Base-by-base conservation (phyloP, 2,797 vertebrate species). In the Cirrhinus molitorella region DNA sequence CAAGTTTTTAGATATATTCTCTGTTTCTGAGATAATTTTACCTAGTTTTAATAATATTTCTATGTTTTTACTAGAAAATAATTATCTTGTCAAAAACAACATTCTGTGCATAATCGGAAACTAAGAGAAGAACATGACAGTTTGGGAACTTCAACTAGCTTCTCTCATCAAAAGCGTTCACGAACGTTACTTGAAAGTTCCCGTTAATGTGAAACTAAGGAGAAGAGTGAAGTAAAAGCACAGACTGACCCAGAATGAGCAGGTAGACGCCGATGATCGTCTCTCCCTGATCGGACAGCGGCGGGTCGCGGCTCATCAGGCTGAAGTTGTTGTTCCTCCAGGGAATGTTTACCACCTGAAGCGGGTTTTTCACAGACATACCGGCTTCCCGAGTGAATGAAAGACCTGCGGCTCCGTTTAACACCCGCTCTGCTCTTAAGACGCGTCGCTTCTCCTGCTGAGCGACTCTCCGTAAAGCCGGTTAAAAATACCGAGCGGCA, bases 241-340 rank as follows among this genome's bases (percentile, higher is more conserved):
- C 55, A 13, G 10, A 94, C 95, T 75, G 92, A 96, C 96, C 96
- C 53, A 96, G 88, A 85, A 95, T 90, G 71, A 98, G 89, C 45
- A 97, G 94, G 88, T 95, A 96, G 85, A 96, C 88, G 81, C 96
- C 96, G 86, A 96, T 94, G 89, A 96, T 91, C 19, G 95, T 96
- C 87, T 96, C 96, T 86, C 95, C 96, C 92, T 97, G 94, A 84
- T 97, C 95, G 0, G 95, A 95, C 70, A 95, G 83, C 79, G 95
- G 93, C 31, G 92, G 87, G 7, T 97, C 95, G 87, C 93, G 93
- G 85, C 95, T 94, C 85, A 94, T 89, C 84, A 93, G 92, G 57
- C 90, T 95, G 85, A 95, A 92, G 88, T 96, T 97, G 88, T 98
- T 96, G 90, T 96, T 97, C 91, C 95, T 96, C 96, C 96, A 96